Percentiles rank a stretch among this genome's conserved stretches.
These are phyloP conservation scores for Eledona agricola DNA, from an alignment of 2,888 invertebrate species.

Conservation along the genomic window DNA sequence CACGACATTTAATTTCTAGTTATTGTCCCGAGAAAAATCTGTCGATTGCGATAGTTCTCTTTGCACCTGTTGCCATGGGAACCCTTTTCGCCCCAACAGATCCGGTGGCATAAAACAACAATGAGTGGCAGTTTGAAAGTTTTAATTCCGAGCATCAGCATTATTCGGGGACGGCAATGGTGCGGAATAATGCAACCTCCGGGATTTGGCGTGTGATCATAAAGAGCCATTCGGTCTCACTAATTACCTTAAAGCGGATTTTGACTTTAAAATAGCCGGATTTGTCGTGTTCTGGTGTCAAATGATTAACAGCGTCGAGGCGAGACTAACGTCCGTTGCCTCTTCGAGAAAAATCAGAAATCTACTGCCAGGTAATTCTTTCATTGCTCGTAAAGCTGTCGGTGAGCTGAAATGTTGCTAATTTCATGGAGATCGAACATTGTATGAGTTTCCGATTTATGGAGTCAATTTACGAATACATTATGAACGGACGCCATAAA, in stretches of 20 bases:
- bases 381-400: conserved; percentile 25
- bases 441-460: conserved; percentile 14
- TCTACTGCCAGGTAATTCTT: conserved; percentile 14
- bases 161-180: conserved; percentile 38
- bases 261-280: conserved; percentile 25
- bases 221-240: conserved; percentile 37
- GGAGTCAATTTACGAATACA: conserved; percentile 1
- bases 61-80: conserved; percentile 42
- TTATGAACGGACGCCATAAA: not conserved
- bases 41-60: too few relatives aligned
- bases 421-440: conserved; percentile 26
- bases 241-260: conserved; percentile 43
- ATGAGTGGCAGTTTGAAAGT: conserved; percentile 42
- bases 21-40: too few relatives aligned
- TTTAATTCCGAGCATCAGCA: conserved; percentile 41
- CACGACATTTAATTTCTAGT: too few relatives aligned
- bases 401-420: conserved; percentile 14
- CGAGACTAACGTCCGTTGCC: too few relatives aligned
- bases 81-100: conserved; percentile 31
- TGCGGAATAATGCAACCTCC: conserved; percentile 40
- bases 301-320: conserved; percentile 12
- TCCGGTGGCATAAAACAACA: conserved; percentile 40
- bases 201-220: conserved; percentile 36
- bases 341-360: conserved; percentile 10
- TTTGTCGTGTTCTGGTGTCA: conserved; percentile 4